These are phyloP conservation scores for Lepidocyrtoides sp. DNA, from an alignment of 2,888 invertebrate species.

Conservation along the genomic window DNA sequence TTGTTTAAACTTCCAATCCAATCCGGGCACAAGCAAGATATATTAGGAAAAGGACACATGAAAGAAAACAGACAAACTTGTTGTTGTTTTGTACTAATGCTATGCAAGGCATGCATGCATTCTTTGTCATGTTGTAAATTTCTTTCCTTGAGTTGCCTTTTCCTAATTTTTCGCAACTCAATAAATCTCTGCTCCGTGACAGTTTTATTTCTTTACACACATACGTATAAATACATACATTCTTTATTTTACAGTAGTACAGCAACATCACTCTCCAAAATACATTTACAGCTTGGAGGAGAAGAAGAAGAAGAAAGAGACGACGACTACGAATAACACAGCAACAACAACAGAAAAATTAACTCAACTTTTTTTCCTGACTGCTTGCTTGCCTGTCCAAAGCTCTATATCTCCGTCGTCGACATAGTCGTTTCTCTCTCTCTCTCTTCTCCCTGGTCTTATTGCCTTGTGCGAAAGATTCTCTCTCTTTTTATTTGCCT, in stretches of 20 bases:
- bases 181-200: conserved; percentile 73
- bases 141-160: conserved; percentile 60
- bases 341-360: conserved; percentile 69
- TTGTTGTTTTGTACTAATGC: conserved; percentile 38
- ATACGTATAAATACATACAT: conserved; percentile 14
- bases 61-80: conserved; percentile 63
- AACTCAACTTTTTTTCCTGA: conserved; percentile 63
- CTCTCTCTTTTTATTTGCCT: conserved; percentile 26
- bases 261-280: not conserved
- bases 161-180: conserved; percentile 77
- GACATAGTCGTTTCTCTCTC: conserved; percentile 37
- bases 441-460: not conserved
- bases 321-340: not conserved
- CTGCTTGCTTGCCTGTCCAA: conserved; percentile 30
- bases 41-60: conserved; percentile 41
- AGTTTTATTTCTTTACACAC: conserved; percentile 75
- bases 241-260: not conserved
- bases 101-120: conserved; percentile 51
- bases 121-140: conserved; percentile 20
- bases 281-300: not conserved
- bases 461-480: conserved; percentile 38
- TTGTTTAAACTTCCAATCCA: too few relatives aligned
- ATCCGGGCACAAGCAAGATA: conserved; percentile 12
- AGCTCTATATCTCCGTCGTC: conserved; percentile 72
- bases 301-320: conserved; percentile 22